Conservation (phyloP, 30 jellyfish, hydroid and myxozoan species). For the Aurelia sp. region DNA sequence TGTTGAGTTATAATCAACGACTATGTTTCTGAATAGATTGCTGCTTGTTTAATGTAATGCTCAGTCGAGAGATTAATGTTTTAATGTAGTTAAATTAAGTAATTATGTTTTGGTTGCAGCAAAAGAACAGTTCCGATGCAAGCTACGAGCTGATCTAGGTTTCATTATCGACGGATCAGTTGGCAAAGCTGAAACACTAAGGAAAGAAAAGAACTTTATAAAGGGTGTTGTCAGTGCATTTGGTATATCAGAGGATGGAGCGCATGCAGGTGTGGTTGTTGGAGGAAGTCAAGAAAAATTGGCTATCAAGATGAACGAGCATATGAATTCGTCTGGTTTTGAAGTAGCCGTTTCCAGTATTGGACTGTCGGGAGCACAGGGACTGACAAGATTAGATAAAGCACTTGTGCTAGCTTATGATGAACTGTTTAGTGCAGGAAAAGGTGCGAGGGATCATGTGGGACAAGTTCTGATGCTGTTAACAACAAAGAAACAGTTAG, state of each 20-base stretch:
- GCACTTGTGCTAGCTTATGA: conserved; percentile 44
- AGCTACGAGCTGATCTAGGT: conserved; percentile 42
- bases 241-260: not conserved
- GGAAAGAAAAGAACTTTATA: conserved; percentile 44
- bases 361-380: not conserved
- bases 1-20: no score
- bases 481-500: conserved; percentile 36
- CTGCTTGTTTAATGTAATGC: no score
- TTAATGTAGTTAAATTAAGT: no score
- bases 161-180: conserved; percentile 25
- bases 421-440: conserved; percentile 27
- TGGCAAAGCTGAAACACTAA: not conserved
- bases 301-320: conserved; percentile 43
- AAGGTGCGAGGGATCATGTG: conserved; percentile 60
- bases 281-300: conserved; percentile 2
- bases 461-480: conserved; percentile 56
- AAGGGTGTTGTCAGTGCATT: conserved; percentile 37
- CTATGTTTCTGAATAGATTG: no score
- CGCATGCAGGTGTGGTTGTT: conserved; percentile 59
- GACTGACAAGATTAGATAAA: conserved; percentile 33
- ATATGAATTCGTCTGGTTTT: conserved; percentile 3
- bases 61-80: no score
- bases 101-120: conserved; percentile 2
- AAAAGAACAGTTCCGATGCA: conserved; percentile 19
- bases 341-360: conserved; percentile 37